Conservation (phyloP, 2,113 vertebrate genomes). For the Montifringilla adamsi region DNA sequence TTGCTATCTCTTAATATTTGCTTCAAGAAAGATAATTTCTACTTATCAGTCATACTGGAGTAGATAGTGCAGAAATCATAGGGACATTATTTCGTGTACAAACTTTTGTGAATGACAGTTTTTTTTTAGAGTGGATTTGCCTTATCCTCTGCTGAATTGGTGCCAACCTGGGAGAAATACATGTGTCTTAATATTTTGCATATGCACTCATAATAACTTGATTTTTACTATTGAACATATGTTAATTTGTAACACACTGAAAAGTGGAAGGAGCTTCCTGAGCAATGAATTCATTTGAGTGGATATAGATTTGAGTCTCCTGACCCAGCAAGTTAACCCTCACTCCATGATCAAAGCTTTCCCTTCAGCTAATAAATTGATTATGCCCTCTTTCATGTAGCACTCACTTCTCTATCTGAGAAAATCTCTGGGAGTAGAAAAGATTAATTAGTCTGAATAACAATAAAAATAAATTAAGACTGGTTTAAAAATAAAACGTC, state of each 20-base stretch:
- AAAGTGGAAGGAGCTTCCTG: neutral
- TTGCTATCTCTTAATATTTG: neutral
- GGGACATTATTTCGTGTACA: neutral
- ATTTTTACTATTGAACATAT: neutral
- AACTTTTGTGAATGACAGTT: neutral
- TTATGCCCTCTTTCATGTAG: neutral
- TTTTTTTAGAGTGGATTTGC: neutral
- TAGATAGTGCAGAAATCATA: neutral
- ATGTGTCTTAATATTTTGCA: neutral
- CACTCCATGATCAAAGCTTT: neutral
- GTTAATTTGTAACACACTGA: neutral
- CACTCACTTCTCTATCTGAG: neutral
- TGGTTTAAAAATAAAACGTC: neutral
- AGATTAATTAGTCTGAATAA: neutral
- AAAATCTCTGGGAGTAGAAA: neutral
- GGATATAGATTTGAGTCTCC: neutral
- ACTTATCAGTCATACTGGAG: neutral
- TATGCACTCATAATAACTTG: neutral
- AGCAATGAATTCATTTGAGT: neutral
- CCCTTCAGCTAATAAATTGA: neutral
- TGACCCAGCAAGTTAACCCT: accelerated
- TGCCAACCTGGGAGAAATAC: neutral
- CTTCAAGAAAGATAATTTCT: neutral
- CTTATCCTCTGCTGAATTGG: neutral
- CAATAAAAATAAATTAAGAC: neutral